Base-by-base conservation (phyloP, 2,888 invertebrate species). In the Polydrusus cervinus region DNA sequence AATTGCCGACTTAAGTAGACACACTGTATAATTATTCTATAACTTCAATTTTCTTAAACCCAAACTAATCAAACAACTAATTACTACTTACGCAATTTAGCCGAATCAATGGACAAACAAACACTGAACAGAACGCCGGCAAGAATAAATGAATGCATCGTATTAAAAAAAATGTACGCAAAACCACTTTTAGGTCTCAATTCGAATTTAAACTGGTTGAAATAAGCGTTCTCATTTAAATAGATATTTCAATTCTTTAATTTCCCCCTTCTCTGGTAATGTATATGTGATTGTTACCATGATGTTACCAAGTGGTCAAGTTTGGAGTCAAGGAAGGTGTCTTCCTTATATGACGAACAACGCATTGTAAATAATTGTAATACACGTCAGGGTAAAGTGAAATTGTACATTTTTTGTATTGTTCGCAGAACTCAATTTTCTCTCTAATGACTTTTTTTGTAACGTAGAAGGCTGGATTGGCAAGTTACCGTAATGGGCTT, bases 281-380 rank as follows among this genome's bases (percentile, higher is more conserved):
- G 43, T 20, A n/a, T 20, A 11, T 40, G 49, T 47, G 34, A 47
- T 18, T 45, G 57, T 43, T 49, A 16, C 25, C 25, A 25, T 25
- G 34, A 9, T 34, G 10, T 34, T 34, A 34, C 34, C 51, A 40
- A n/a, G 55, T 62, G 57, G 64, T 51, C 62, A 73, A 68, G 67
- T 73, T 68, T 68, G 60, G 43, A 62, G 57, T 72, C 66, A 57
- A 66, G 71, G 65, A 57, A 18, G 57, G 57, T 40, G 11, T 60
- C 38, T 60, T 60, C 11, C 18, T 13, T 25, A 30, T 53, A 47
- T 10, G 40, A 13, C 3, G 40, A 11, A 2, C 3, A 47, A 16
- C 14, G 47, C 5, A 16, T 47, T 8, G 47, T 8, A 47, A 34
- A 34, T 30, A n/a, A n/a, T n/a, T n/a, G 5, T 34, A 8, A 34